Percentiles rank a stretch among this genome's conserved stretches.
These are phyloP conservation scores for Etia nguti DNA, from an alignment of 2,113 vertebrate genomes.

Conservation along the genomic window DNA sequence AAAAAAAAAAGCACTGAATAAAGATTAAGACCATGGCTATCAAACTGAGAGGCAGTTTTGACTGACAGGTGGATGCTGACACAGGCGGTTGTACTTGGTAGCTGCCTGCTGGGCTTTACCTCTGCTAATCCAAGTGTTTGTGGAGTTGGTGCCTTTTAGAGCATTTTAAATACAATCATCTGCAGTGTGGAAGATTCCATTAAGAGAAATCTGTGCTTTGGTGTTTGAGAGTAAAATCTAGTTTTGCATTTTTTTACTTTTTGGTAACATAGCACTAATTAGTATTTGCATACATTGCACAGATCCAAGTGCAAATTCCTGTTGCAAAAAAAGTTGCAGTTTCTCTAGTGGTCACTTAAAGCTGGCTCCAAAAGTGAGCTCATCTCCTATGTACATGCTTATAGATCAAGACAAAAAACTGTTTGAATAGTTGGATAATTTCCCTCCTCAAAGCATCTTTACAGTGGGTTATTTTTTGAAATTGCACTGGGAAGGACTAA, in stretches of 20 bases:
- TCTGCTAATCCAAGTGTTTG: not conserved
- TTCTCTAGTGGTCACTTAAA: not conserved
- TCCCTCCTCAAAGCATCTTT: not conserved
- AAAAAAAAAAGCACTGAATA: not conserved
- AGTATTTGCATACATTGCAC: not conserved
- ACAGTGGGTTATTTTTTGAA: not conserved
- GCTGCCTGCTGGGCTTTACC: not conserved
- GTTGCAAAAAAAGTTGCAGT: not conserved
- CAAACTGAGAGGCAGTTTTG: not conserved
- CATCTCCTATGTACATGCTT: not conserved
- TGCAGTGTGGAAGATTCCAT: not conserved
- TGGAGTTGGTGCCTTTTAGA: not conserved
- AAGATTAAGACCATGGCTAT: not conserved
- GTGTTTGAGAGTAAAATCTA: not conserved
- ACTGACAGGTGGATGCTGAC: not conserved
- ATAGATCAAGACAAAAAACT: not conserved
- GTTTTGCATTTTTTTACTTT: not conserved
- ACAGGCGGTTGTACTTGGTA: not conserved
- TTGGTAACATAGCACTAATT: not conserved
- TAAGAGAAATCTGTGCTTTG: not conserved
- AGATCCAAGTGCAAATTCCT: not conserved
- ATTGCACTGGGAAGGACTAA: not conserved
- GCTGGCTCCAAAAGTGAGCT: not conserved
- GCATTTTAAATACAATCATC: not conserved
- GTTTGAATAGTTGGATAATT: no score